These are phyloP conservation scores for Heptranchias perlo DNA, from an alignment of 2,113 vertebrate species.

Conservation along the genomic window DNA sequence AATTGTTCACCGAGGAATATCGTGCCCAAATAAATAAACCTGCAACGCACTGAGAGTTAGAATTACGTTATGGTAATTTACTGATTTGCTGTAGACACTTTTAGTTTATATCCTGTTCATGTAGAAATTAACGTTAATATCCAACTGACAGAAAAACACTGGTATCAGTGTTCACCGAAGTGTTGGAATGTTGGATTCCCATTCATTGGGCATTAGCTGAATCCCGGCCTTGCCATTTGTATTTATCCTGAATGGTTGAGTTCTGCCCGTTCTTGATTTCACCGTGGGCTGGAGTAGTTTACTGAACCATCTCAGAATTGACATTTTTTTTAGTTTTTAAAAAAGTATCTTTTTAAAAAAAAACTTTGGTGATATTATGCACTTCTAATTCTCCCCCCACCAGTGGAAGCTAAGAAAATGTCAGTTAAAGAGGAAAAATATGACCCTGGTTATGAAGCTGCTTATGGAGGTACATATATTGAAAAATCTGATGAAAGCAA, in stretches of 20 bases:
- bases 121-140: neutral
- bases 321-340: neutral
- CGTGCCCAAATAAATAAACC: neutral
- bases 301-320: neutral
- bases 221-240: neutral
- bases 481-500: slow-evolving; percentile 54
- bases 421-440: slow-evolving; percentile 95
- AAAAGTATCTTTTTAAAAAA: neutral
- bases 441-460: slow-evolving; percentile 89
- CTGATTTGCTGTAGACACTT: neutral
- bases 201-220: neutral
- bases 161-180: neutral
- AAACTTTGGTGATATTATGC: neutral
- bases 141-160: too few relatives aligned
- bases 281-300: neutral
- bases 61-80: neutral
- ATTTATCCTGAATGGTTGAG: neutral
- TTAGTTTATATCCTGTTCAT: neutral
- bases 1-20: neutral
- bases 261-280: too few relatives aligned
- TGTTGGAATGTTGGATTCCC: neutral
- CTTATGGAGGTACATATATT: slow-evolving; percentile 71
- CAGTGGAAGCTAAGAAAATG: slow-evolving; percentile 94
- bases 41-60: neutral
- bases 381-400: slow-evolving; percentile 50